These are phyloP conservation scores for Diorhabda sublineata DNA, from an alignment of 1,140 invertebrate genomes.

Conservation along the genomic window DNA sequence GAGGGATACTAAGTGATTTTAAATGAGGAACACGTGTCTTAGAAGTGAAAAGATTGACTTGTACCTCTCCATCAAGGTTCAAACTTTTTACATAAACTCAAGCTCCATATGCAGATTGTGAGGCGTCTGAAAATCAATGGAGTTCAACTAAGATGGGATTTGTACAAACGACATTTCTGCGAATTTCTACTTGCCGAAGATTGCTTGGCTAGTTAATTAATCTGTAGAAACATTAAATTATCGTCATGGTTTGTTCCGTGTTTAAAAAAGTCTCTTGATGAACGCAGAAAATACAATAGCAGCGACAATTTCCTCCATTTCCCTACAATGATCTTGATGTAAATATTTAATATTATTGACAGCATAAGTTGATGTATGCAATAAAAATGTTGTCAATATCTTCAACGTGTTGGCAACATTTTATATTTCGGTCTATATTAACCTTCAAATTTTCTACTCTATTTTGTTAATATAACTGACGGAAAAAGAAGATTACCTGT, in stretches of 20 bases:
- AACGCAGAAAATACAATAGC: background rate
- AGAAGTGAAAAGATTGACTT: slow-evolving; percentile 31
- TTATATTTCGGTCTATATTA: no score
- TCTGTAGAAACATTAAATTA: background rate
- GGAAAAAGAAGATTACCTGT: slow-evolving; percentile 63
- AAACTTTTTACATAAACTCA: slow-evolving; percentile 36
- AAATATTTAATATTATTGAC: no score
- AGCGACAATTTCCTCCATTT: background rate
- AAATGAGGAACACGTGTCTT: slow-evolving; percentile 44
- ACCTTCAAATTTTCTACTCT: background rate
- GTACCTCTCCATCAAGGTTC: slow-evolving; percentile 22
- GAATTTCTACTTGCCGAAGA: background rate
- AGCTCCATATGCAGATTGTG: slow-evolving; percentile 36
- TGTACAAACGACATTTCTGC: background rate
- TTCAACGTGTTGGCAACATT: background rate
- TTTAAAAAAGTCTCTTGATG: background rate
- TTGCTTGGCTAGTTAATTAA: background rate
- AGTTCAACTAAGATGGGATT: slow-evolving; percentile 23
- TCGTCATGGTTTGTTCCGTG: no score
- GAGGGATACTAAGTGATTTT: slow-evolving; percentile 18
- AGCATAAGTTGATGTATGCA: background rate
- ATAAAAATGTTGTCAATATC: background rate
- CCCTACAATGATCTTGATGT: no score
- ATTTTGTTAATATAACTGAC: background rate
- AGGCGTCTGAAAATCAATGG: slow-evolving; percentile 42